phyloP scores from a whole-genome alignment of 2,888 invertebrate species.

The Cecidostiba fungosa region DNA sequence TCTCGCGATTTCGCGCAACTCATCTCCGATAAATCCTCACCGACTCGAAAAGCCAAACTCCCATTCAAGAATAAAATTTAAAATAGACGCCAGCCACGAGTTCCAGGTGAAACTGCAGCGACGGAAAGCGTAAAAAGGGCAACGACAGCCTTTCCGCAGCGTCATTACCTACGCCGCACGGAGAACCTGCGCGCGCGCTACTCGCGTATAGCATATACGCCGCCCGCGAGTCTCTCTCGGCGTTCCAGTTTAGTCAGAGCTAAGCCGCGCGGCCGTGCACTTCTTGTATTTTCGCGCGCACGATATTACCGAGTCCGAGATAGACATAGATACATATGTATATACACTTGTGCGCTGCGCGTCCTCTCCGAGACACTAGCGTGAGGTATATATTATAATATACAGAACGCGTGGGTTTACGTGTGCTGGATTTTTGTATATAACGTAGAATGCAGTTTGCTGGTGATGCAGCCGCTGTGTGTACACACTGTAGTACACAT shows the following conservation, averaged over 20 bases:
- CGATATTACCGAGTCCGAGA: too few species aligned
- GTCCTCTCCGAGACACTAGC: too few species aligned
- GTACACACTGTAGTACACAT: background rate
- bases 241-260: conserved; percentile 38
- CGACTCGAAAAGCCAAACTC: background rate
- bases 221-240: conserved; percentile 43
- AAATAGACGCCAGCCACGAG: background rate
- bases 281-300: background rate
- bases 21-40: background rate
- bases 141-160: background rate
- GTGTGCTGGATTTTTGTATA: background rate
- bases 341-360: too few species aligned
- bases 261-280: background rate
- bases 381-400: background rate
- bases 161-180: conserved; percentile 4
- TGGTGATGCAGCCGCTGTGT: too few species aligned
- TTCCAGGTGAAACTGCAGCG: background rate
- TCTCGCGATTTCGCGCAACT: background rate
- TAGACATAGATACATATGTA: too few species aligned
- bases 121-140: background rate
- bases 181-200: conserved; percentile 46
- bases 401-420: background rate
- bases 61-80: background rate
- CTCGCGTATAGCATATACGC: conserved; percentile 61
- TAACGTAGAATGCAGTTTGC: too few species aligned